Conservation (phyloP, 2,797 vertebrate genomes). For the Acanthurus tractus region DNA sequence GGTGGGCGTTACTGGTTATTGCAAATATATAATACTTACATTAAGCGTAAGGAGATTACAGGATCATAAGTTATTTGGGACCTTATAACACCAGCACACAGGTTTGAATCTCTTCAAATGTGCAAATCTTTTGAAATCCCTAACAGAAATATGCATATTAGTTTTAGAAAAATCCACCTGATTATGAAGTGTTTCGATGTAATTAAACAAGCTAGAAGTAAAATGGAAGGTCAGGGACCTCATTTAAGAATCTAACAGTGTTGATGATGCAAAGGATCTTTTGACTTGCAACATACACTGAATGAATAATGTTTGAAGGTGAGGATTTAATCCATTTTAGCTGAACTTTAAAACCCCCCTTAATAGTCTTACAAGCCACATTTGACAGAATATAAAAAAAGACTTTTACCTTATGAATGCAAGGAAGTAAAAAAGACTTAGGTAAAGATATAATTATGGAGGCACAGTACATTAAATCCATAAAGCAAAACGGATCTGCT, state of each 20-base stretch:
- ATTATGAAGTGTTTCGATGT: not conserved
- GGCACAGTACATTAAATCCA: not conserved
- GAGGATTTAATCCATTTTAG: not conserved
- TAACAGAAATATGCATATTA: not conserved
- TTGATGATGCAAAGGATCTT: not conserved
- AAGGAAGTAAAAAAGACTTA: not conserved
- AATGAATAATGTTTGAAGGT: not conserved
- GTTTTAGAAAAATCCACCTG: not conserved
- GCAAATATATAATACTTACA: conserved; percentile 1
- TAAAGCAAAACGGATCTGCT: not conserved
- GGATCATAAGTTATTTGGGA: not conserved
- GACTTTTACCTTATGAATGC: not conserved
- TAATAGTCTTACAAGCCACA: not conserved
- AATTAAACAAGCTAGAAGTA: not conserved
- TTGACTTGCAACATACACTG: not conserved
- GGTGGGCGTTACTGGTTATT: not conserved
- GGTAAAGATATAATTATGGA: not conserved
- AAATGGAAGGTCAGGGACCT: not conserved
- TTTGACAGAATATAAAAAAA: not conserved
- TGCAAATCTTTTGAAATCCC: not conserved
- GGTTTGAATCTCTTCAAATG: not conserved
- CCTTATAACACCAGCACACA: not conserved
- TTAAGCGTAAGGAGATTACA: not conserved
- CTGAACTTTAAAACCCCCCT: not conserved
- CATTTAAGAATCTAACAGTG: not conserved